A percentile compares a stretch with the other conserved stretches of the same genome.
phyloP scores from a whole-genome alignment of 2,797 vertebrate species.

The Buceros bicornis region DNA sequence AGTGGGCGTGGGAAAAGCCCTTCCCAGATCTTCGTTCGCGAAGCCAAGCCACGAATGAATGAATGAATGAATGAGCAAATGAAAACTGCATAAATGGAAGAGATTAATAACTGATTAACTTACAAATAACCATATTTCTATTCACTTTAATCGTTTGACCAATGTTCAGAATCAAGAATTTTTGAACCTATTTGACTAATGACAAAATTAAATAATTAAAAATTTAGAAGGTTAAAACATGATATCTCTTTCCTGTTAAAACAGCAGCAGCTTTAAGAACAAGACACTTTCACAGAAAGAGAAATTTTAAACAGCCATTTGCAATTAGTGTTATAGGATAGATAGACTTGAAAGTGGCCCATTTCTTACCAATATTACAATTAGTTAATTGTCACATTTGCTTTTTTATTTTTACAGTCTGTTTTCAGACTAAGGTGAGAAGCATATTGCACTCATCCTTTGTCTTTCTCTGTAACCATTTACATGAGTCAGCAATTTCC shows the following conservation, averaged over 20 bases:
- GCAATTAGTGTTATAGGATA: not conserved
- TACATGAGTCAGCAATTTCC: not conserved
- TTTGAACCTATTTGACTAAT: not conserved
- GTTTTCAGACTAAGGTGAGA: not conserved
- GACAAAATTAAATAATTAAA: not conserved
- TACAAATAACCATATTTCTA: slow-evolving; percentile 28
- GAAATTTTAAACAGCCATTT: not conserved
- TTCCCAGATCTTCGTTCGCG: no score
- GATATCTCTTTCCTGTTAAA: not conserved
- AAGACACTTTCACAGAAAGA: not conserved
- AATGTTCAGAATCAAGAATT: not conserved
- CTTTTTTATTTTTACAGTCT: not conserved
- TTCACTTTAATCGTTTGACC: not conserved
- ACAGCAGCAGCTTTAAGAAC: not conserved
- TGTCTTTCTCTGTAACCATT: not conserved
- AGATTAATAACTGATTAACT: slow-evolving; percentile 39
- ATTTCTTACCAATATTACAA: not conserved
- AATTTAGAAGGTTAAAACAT: not conserved
- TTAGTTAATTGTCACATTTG: not conserved
- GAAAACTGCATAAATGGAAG: slow-evolving; percentile 27
- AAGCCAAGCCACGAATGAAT: no score
- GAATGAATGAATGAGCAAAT: slow-evolving; percentile 31
- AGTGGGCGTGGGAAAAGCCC: no score
- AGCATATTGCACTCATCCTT: not conserved
- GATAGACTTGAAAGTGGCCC: not conserved